phyloP scores from a whole-genome alignment of 2,797 vertebrate species.

The Cephalopachus bancanus region DNA sequence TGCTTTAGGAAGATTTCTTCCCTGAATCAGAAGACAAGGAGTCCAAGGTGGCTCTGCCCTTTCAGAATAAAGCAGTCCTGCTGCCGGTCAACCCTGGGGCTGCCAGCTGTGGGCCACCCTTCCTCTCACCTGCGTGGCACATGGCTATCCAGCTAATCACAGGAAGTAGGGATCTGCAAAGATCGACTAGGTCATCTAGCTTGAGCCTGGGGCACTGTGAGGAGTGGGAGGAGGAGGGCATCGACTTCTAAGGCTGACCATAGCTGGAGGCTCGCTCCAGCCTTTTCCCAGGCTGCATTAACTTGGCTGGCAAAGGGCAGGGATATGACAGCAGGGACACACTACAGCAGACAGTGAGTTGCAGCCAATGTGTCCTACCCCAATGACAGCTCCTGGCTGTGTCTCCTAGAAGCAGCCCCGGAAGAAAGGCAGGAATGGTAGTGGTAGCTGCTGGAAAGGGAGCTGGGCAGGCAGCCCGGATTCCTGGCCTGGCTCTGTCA shows the following conservation, averaged over 20 bases:
- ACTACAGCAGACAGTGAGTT: not conserved
- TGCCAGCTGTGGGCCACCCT: not conserved
- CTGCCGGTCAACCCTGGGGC: not conserved
- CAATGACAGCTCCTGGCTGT: not conserved
- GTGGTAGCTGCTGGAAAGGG: not conserved
- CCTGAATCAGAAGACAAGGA: slow-evolving; percentile 2
- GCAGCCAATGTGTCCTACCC: not conserved
- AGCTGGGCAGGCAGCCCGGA: not conserved
- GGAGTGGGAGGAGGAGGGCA: not conserved
- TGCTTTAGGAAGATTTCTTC: not conserved
- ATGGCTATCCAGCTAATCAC: not conserved
- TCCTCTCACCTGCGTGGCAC: not conserved
- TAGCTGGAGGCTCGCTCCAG: not conserved
- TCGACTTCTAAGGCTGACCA: not conserved
- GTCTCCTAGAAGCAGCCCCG: not conserved
- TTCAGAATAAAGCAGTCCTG: not conserved
- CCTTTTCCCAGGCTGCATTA: not conserved
- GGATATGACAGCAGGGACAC: not conserved
- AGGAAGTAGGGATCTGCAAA: not conserved
- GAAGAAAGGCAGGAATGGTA: not conserved
- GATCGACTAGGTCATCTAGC: not conserved
- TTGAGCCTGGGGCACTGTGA: not conserved
- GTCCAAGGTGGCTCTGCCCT: not conserved
- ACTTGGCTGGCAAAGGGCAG: not conserved
- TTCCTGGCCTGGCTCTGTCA: not conserved